Percentiles rank a stretch among this genome's conserved stretches.
Conservation (phyloP, 1,140 invertebrate genomes). For the Tetragonula clypearis region DNA sequence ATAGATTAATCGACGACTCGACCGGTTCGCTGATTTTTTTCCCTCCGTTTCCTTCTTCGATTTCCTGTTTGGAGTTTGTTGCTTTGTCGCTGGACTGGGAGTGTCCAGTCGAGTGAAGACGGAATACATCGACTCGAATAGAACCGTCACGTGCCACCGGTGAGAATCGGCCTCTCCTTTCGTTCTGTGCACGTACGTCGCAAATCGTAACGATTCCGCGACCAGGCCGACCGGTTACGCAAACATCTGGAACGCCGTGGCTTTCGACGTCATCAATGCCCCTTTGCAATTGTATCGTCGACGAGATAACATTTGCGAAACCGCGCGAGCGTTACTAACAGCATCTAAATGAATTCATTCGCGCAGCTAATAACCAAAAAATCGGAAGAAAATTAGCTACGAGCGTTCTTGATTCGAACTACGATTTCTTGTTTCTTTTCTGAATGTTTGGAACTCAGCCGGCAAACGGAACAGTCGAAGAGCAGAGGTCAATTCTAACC, state of each 20-base stretch:
- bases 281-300: conserved; percentile 45
- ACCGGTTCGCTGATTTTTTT: conserved; percentile 37
- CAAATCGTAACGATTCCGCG: conserved; percentile 49
- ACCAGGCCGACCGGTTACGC: conserved; percentile 33
- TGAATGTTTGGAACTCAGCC: too few species aligned
- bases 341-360: conserved; percentile 19
- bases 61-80: not conserved
- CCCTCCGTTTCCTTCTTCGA: not conserved
- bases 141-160: conserved; percentile 33
- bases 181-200: conserved; percentile 37
- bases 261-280: conserved; percentile 34
- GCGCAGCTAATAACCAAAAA: too few species aligned
- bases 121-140: conserved; percentile 25
- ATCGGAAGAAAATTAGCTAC: too few species aligned
- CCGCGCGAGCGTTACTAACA: not conserved
- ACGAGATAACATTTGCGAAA: conserved; percentile 34
- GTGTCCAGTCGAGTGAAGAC: conserved; percentile 4
- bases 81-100: conserved; percentile 29
- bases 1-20: conserved; percentile 54
- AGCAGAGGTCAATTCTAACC: too few species aligned
- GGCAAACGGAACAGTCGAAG: too few species aligned
- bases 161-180: conserved; percentile 42
- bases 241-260: conserved; percentile 46
- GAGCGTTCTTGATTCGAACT: too few species aligned
- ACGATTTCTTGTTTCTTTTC: too few species aligned